Conservation (phyloP, 2,888 invertebrate genomes). For the Eristalis intricaria region DNA sequence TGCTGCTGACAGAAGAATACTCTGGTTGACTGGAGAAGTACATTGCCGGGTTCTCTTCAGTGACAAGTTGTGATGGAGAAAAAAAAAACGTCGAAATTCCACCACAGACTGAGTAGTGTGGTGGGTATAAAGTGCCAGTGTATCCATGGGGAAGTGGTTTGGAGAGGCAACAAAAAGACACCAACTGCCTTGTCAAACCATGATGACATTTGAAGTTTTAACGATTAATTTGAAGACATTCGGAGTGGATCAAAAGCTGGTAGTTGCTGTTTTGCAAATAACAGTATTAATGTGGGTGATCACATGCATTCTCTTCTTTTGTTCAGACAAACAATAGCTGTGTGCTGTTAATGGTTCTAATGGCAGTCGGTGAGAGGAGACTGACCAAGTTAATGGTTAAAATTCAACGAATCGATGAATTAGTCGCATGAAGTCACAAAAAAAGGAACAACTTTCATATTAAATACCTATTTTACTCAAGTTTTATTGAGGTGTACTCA, state of each 20-base stretch:
- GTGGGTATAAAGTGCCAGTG: background rate
- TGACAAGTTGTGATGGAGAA: background rate
- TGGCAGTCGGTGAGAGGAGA: too few relatives aligned
- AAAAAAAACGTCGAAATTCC: background rate
- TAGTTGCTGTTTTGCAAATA: background rate
- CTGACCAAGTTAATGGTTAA: too few relatives aligned
- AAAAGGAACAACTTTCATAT: too few relatives aligned
- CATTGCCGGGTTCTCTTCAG: background rate
- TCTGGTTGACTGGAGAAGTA: background rate
- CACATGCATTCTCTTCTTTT: too few relatives aligned
- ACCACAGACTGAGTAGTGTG: slow-evolving; percentile 4
- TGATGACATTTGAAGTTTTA: background rate
- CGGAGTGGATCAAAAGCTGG: background rate
- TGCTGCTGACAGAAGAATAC: background rate
- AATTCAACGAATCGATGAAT: too few relatives aligned
- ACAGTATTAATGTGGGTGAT: background rate
- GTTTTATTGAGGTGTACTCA: too few relatives aligned
- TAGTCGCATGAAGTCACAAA: too few relatives aligned
- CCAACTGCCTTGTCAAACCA: background rate
- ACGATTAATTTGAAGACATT: background rate
- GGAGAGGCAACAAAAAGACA: background rate
- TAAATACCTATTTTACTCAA: too few relatives aligned
- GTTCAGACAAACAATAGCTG: too few relatives aligned
- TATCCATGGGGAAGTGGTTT: background rate
- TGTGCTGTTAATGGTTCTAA: too few relatives aligned